Base-by-base conservation (phyloP, 1,140 invertebrate genomes). In the Cydia fagiglandana region DNA sequence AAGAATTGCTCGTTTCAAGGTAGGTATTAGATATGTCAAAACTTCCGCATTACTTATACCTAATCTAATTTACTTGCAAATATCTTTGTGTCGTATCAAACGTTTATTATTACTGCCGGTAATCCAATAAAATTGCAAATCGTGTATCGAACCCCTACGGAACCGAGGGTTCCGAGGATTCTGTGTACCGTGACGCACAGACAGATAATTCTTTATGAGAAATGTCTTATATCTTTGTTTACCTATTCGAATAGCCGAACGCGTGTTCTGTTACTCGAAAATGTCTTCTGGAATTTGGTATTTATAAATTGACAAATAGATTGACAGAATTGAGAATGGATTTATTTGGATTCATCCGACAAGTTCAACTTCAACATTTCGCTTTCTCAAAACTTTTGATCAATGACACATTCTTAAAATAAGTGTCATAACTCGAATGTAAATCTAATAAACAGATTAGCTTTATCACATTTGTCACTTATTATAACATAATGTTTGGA, bases 101-200 rank as follows among this genome's bases (percentile, higher is more conserved):
- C 66, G 66, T 70, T 70, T 45, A 70, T 70, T 70, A 38, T 17
- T 38, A 70, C 66, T 38, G 66, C 66, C 34, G 15, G 66, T 70
- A 70, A 70, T 70, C 66, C 66, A 70, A 70, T 70, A 70, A 70
- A 70, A 70, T 38, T 70, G 66, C 66, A 70, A 70, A 70, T 70
- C 66, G 38, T 10, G 66, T 20, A 45, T 38, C 30, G 66, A 70
- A 17, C 66, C 66, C 66, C 66, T 38, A n/a, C 64, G 64, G 64
- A 68, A 68, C 64, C 34, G 17, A 70, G 66, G 34, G 66, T 41
- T 70, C 66, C 66, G 17, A 41, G 56, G 20, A 61, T 61, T 61
- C 30, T n/a, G 9, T 38, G 66, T 70, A 41, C 34, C 66, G 34
- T 70, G 38, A 70, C 66, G 34, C 34, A 70, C 34, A 45, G 66